Evolutionary conservation across 2,113 vertebrate genomes (phyloP).

Genomic region (Hiodon alosoides): DNA sequence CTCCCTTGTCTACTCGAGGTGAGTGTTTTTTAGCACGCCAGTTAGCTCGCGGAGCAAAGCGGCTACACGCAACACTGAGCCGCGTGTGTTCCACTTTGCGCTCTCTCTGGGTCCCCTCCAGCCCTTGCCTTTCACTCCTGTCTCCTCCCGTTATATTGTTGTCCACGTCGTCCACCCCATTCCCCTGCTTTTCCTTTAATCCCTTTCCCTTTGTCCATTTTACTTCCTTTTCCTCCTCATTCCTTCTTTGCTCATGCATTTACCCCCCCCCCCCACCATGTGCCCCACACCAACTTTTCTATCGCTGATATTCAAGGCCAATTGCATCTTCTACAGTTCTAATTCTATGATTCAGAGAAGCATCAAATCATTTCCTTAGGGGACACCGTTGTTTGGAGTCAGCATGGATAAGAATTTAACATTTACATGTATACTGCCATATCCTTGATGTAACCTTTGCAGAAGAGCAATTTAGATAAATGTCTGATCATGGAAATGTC

Average conservation of each 20-base stretch:
- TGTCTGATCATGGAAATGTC: not conserved
- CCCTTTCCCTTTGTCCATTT: not conserved
- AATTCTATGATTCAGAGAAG: not conserved
- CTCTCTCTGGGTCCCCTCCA: not conserved
- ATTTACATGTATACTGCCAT: not conserved
- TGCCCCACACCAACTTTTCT: not conserved
- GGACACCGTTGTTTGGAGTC: not conserved
- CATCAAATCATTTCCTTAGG: not conserved
- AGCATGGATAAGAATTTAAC: not conserved
- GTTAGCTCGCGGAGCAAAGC: not conserved
- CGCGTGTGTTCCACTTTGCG: not conserved
- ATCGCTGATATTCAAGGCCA: not conserved
- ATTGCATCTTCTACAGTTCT: no score
- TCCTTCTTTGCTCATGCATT: not conserved
- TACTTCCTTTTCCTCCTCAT: not conserved
- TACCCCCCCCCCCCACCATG: not conserved
- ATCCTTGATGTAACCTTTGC: conserved; percentile 2
- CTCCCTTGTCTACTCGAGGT: not conserved
- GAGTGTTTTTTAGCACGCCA: not conserved
- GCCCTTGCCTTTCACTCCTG: not conserved
- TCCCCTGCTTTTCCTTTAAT: conserved; percentile 5
- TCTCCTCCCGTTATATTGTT: conserved; percentile 18
- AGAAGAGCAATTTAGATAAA: not conserved
- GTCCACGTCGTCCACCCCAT: conserved; percentile 19
- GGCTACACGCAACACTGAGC: not conserved